Percentiles rank a stretch among this genome's conserved stretches.
Evolutionary conservation across 2,888 invertebrate species (phyloP).

Genomic region (Lycaena phlaeas): DNA sequence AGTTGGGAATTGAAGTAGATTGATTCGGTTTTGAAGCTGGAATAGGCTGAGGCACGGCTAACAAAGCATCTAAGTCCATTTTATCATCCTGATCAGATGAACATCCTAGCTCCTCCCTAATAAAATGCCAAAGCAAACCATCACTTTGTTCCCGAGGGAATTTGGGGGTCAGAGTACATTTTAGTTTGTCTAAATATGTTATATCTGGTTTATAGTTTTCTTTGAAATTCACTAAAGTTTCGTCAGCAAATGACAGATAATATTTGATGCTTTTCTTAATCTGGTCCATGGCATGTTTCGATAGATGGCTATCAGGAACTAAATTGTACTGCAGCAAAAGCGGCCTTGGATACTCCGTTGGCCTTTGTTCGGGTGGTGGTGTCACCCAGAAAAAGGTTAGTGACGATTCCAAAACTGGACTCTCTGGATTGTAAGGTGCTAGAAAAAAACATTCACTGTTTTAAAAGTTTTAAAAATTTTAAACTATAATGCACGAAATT

Average conservation of each 20-base stretch:
- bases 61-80: conserved; percentile 72
- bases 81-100: conserved; percentile 78
- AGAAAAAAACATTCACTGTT: conserved; percentile 17
- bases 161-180: conserved; percentile 84
- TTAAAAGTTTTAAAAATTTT: conserved; percentile 1
- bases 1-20: conserved; percentile 49
- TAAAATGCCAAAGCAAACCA: conserved; percentile 84
- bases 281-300: conserved; percentile 87
- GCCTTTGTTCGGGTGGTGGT: conserved; percentile 94
- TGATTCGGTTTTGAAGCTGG: conserved; percentile 57
- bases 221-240: conserved; percentile 57
- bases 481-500: not conserved
- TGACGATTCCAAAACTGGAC: conserved; percentile 85
- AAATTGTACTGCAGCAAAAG: conserved; percentile 91
- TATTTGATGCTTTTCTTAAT: conserved; percentile 90
- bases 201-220: conserved; percentile 80
- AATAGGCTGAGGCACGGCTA: conserved; percentile 73
- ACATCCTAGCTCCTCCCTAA: conserved; percentile 82
- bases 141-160: conserved; percentile 87
- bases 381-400: conserved; percentile 94
- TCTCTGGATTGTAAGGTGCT: conserved; percentile 90
- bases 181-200: conserved; percentile 88
- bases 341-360: conserved; percentile 93
- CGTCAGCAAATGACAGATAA: conserved; percentile 76
- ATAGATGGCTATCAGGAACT: conserved; percentile 84